Base-by-base conservation (phyloP, 2,797 vertebrate species). In the Eospalax fontanierii region DNA sequence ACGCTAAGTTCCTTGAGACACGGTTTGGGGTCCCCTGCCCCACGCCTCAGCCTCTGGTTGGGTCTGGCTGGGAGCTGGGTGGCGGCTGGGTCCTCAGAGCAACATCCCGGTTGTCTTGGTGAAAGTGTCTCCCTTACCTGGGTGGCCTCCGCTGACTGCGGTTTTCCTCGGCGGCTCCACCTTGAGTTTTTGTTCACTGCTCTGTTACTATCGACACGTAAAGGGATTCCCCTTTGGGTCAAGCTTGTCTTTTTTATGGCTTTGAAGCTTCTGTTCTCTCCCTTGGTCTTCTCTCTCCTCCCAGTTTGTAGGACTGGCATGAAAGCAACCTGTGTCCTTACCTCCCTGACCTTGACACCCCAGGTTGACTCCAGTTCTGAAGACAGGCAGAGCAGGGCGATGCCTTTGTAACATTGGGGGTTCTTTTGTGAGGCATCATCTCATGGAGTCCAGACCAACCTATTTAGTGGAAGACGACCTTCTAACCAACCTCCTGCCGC, bases 121-220 rank as follows among this genome's bases (percentile, higher is more conserved):
- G 91, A 94, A 95, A 97, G 93, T 88, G 11, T 4, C 2, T 24
- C 81, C 83, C n/a, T 92, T 14, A 12, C 74, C 63, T 74, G 15
- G 92, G 82, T 78, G 54, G 83, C 92, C 86, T 73, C 90, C 57
- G 75, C 50, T 81, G 83, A 54, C 76, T 94, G 93, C 0, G 92
- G 94, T 95, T 96, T 96, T 87, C 95, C 87, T 87, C 87, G 85
- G 78, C 71, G 78, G 81, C 78, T 80, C 71, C 80, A 50, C n/a
- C 57, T 93, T 85, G 68, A 83, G 70, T 79, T 85, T 95, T 80
- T 75, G 73, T 70, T 96, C 79, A 24, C 28, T 24, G 85, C 70
- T 78, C 71, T 92, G 2, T 92, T 91, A 84, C 87, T 93, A 94
- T 85, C 33, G 74, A 87, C 79, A 83, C 92, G 88, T 92, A 43